Evolutionary conservation across 2,797 vertebrate genomes (phyloP).

Genomic region (Acomys russatus): DNA sequence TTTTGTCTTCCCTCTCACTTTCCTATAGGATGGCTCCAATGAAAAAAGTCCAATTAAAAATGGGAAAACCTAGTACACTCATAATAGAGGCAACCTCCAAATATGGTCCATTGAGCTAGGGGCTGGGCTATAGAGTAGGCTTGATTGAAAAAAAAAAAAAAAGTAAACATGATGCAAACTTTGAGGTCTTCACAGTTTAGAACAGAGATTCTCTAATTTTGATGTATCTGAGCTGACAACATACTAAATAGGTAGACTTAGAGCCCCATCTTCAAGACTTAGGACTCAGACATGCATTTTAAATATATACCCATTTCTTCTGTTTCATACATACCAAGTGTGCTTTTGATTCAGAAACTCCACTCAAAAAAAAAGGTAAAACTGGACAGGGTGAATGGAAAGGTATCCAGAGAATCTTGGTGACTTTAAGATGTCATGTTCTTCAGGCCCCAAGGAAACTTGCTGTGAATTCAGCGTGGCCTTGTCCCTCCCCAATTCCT

Average conservation of each 20-base stretch:
- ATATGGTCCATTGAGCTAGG: neutral
- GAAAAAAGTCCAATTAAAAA: neutral
- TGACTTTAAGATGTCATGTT: neutral
- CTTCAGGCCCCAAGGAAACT: neutral
- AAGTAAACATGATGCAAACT: neutral
- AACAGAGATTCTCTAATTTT: conserved; percentile 1
- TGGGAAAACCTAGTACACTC: neutral
- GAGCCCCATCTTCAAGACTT: neutral
- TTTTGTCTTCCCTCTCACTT: neutral
- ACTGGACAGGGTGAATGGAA: neutral
- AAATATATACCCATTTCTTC: neutral
- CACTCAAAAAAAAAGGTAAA: neutral
- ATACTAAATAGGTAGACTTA: conserved; percentile 41
- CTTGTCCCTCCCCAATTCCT: conserved; percentile 3
- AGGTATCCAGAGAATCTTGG: conserved; percentile 18
- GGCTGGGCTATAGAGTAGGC: neutral
- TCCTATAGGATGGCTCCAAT: neutral
- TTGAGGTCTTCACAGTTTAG: neutral
- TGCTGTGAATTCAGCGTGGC: neutral
- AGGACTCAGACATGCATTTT: neutral
- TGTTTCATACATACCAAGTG: neutral
- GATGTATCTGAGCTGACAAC: neutral
- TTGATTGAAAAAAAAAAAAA: neutral
- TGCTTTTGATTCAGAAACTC: neutral
- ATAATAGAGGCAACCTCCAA: neutral